phyloP scores from a whole-genome alignment of 1,140 invertebrate species.

The Thaumetopoea pityocampa region DNA sequence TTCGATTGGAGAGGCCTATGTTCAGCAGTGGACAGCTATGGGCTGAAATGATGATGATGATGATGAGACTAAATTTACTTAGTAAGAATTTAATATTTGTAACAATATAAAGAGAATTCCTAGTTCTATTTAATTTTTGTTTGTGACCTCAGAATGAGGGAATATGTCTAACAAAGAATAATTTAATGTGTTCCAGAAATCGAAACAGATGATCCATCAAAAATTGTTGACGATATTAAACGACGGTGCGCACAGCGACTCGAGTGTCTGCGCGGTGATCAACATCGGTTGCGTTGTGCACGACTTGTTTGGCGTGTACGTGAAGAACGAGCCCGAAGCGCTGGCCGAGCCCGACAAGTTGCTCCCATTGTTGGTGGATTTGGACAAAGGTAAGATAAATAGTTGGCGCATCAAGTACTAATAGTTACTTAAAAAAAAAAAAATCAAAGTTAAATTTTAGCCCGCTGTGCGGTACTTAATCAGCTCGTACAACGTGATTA shows the following conservation, averaged over 20 bases:
- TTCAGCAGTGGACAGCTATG: too few species aligned
- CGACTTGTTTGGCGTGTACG: slow-evolving; percentile 63
- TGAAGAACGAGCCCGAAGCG: slow-evolving; percentile 54
- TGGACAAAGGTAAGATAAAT: slow-evolving; percentile 54
- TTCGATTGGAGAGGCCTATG: too few species aligned
- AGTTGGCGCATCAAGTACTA: slow-evolving; percentile 1
- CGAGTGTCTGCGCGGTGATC: slow-evolving; percentile 47
- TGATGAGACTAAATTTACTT: too few species aligned
- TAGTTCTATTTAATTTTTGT: too few species aligned
- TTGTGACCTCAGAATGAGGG: background rate
- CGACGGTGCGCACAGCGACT: slow-evolving; percentile 35
- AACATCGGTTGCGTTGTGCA: slow-evolving; percentile 53
- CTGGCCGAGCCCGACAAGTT: slow-evolving; percentile 43
- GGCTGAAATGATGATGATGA: too few species aligned
- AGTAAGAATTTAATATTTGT: too few species aligned
- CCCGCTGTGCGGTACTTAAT: too few species aligned
- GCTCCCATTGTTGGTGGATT: slow-evolving; percentile 38
- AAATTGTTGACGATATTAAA: slow-evolving; percentile 45
- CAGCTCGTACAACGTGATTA: too few species aligned
- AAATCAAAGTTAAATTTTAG: too few species aligned
- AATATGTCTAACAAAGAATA: slow-evolving; percentile 4
- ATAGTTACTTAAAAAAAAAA: too few species aligned
- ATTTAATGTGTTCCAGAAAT: slow-evolving; percentile 44
- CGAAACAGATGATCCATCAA: slow-evolving; percentile 60
- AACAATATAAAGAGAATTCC: too few species aligned